phyloP scores from a whole-genome alignment of 2,113 vertebrate species.

The Ia io region DNA sequence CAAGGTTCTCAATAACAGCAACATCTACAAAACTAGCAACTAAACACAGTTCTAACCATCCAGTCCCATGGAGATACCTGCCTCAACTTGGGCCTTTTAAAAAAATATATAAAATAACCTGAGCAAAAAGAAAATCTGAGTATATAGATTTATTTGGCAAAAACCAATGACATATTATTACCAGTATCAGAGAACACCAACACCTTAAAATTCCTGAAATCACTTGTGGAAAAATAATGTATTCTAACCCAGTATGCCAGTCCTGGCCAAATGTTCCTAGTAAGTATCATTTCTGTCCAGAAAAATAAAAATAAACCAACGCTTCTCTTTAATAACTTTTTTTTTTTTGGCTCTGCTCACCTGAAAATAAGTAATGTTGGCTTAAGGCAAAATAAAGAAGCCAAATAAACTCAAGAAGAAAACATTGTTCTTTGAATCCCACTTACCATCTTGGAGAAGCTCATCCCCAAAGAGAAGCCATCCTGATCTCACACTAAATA shows the following conservation, averaged over 20 bases:
- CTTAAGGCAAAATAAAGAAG: conserved; percentile 4
- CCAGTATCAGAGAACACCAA: not conserved
- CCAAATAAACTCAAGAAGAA: conserved; percentile 24
- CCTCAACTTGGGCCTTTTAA: not conserved
- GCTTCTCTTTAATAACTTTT: not conserved
- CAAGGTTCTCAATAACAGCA: not conserved
- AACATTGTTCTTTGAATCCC: not conserved
- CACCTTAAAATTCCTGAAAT: not conserved
- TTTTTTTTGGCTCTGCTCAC: not conserved
- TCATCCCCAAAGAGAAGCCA: not conserved
- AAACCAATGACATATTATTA: not conserved
- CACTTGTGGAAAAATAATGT: not conserved
- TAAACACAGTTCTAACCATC: not conserved
- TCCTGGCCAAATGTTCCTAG: not conserved
- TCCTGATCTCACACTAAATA: not conserved
- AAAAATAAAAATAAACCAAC: conserved; percentile 7
- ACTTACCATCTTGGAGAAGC: not conserved
- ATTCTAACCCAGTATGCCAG: not conserved
- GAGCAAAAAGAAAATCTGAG: not conserved
- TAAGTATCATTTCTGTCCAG: not conserved
- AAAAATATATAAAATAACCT: not conserved
- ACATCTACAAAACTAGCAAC: not conserved
- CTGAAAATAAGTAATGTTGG: conserved; percentile 18
- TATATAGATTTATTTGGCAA: not conserved
- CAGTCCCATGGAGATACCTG: not conserved